Conservation (phyloP, 1,140 invertebrate species). For the Bombus difficillimus region DNA sequence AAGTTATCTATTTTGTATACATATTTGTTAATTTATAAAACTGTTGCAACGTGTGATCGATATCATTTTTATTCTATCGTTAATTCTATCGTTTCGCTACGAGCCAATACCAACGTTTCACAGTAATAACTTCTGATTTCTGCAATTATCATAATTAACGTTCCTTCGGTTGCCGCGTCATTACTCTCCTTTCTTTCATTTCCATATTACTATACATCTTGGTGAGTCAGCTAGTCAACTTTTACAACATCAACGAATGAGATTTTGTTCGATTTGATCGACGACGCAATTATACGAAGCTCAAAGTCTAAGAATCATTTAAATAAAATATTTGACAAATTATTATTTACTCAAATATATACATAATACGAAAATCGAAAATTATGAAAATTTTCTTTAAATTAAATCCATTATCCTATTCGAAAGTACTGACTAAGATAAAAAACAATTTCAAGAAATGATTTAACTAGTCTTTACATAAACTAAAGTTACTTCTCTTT, state of each 20-base stretch:
- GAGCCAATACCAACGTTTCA: background rate
- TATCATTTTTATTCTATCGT: background rate
- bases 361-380: too few species aligned
- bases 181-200: conserved; percentile 16
- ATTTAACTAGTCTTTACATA: too few species aligned
- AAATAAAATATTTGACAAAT: background rate
- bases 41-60: background rate
- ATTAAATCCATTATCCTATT: too few species aligned
- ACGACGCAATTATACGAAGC: background rate
- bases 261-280: background rate
- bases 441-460: too few species aligned
- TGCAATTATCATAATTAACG: conserved; percentile 10
- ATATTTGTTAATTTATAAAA: background rate
- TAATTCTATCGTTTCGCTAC: background rate
- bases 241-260: background rate
- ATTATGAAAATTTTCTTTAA: too few species aligned
- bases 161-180: background rate
- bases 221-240: conserved; percentile 14
- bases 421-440: too few species aligned
- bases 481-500: background rate
- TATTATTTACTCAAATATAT: background rate
- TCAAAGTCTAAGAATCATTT: too few species aligned
- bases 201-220: conserved; percentile 5
- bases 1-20: background rate
- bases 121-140: background rate